phyloP scores from a whole-genome alignment of 2,797 vertebrate genomes.

The Tragelaphus eurycerus region DNA sequence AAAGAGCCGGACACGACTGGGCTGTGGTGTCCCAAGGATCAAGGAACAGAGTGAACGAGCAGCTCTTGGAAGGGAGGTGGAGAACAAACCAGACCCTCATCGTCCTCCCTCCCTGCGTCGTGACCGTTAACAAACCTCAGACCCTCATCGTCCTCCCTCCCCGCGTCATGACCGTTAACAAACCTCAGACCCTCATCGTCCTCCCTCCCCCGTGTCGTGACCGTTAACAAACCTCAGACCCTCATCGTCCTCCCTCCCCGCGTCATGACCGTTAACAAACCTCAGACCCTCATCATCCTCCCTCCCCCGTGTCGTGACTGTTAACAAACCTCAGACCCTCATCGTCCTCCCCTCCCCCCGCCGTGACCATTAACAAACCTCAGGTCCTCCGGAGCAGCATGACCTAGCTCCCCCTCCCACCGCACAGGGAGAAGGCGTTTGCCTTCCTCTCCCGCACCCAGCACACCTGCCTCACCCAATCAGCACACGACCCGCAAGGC shows the following conservation, averaged over 20 bases:
- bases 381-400: neutral
- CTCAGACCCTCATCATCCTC: neutral
- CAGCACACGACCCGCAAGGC: rapidly evolving
- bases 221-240: neutral
- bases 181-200: neutral
- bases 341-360: neutral
- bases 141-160: neutral
- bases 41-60: neutral
- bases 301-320: neutral
- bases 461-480: neutral
- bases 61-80: neutral
- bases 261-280: neutral
- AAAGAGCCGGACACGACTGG: neutral
- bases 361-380: neutral
- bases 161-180: neutral
- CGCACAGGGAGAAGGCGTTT: neutral
- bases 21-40: neutral
- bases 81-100: neutral
- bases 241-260: neutral
- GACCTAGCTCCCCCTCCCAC: neutral
- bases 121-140: neutral
- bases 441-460: neutral
- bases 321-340: neutral
- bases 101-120: neutral
- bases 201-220: neutral